Conservation (phyloP, 1,140 invertebrate species). For the Papilio glaucus region DNA sequence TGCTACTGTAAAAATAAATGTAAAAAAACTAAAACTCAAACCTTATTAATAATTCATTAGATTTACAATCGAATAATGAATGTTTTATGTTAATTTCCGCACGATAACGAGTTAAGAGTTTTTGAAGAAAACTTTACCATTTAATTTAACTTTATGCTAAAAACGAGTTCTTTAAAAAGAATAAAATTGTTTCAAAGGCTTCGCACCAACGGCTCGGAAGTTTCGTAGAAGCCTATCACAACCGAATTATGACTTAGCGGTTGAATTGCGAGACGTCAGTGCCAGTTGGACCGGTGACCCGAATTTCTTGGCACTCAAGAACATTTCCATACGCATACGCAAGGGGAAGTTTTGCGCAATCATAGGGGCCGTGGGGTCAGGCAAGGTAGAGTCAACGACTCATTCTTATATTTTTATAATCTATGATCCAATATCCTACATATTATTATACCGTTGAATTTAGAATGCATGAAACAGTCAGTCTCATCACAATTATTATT, state of each 20-base stretch:
- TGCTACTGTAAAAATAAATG: too few relatives aligned
- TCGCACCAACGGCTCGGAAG: conserved; percentile 36
- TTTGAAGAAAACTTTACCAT: neutral
- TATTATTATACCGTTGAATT: neutral
- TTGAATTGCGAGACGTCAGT: conserved; percentile 81
- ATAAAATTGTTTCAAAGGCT: neutral
- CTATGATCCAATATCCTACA: neutral
- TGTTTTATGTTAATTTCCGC: neutral
- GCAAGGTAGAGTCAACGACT: conserved; percentile 84
- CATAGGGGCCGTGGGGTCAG: conserved; percentile 91
- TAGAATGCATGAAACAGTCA: too few relatives aligned
- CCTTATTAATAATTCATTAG: too few relatives aligned
- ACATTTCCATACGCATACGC: conserved; percentile 84
- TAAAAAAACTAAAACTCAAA: too few relatives aligned
- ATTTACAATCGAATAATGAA: neutral
- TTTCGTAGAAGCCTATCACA: conserved; percentile 59
- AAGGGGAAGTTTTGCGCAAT: conserved; percentile 85
- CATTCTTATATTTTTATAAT: neutral
- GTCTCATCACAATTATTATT: too few relatives aligned
- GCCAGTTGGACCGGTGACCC: conserved; percentile 83
- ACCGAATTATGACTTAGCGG: conserved; percentile 56
- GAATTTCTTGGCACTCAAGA: conserved; percentile 78
- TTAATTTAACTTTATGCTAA: neutral
- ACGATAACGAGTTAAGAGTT: neutral
- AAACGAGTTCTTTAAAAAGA: neutral